A percentile compares a stretch with the other conserved stretches of the same genome.
Conservation (phyloP, 2,113 vertebrate species). For the Chaetorhynchus papuensis region DNA sequence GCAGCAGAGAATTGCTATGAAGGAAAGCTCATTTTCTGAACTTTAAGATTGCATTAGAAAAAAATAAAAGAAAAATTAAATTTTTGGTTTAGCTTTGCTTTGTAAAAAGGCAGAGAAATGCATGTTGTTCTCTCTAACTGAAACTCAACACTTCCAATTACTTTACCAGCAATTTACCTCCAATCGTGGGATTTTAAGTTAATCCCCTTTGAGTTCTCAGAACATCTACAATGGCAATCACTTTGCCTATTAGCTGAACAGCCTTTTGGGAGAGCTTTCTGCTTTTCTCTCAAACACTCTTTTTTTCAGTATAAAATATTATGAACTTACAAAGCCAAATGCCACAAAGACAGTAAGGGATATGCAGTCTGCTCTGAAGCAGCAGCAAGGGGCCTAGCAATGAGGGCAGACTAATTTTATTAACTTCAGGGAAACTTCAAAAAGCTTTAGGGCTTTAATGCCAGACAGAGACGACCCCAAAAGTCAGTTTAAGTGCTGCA, state of each 20-base stretch:
- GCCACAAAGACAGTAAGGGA: conserved; percentile 50
- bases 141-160: conserved; percentile 39
- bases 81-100: not conserved
- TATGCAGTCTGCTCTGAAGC: conserved; percentile 30
- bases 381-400: conserved; percentile 61
- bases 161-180: conserved; percentile 43
- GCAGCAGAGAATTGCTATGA: not conserved
- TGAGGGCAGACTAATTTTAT: conserved; percentile 75
- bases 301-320: conserved; percentile 56
- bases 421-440: conserved; percentile 79
- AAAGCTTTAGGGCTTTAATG: conserved; percentile 73
- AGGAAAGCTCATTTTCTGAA: not conserved
- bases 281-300: not conserved
- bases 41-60: not conserved
- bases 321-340: conserved; percentile 55
- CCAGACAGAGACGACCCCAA: conserved; percentile 72
- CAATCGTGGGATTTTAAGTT: not conserved
- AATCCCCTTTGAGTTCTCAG: conserved; percentile 37
- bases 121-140: not conserved
- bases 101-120: not conserved
- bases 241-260: conserved; percentile 33
- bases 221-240: conserved; percentile 33
- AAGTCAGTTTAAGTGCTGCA: conserved; percentile 73
- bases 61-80: not conserved
- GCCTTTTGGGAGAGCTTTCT: conserved; percentile 33